Percentiles rank a stretch among this genome's conserved stretches.
Conservation (phyloP, 2,797 vertebrate species). For the Paguma larvata region DNA sequence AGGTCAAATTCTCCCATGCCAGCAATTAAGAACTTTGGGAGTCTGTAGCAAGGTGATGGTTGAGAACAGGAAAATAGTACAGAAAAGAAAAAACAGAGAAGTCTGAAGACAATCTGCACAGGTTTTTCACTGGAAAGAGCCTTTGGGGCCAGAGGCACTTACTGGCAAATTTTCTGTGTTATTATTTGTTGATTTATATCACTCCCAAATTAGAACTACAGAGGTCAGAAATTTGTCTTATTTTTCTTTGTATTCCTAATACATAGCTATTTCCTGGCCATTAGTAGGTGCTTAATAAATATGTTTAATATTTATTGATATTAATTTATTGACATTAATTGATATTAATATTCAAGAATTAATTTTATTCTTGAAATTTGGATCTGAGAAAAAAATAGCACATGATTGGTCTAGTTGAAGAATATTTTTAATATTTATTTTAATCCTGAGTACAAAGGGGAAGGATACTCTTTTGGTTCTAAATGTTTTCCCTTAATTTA, state of each 20-base stretch:
- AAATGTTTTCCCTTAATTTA: background rate
- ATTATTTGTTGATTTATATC: background rate
- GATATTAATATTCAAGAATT: no score
- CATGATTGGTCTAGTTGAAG: background rate
- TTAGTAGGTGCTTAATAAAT: background rate
- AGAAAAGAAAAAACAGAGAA: background rate
- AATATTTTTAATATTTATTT: conserved; percentile 39
- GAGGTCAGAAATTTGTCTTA: background rate
- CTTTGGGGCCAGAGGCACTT: background rate
- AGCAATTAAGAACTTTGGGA: background rate
- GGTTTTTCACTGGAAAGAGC: background rate
- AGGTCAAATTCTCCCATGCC: background rate
- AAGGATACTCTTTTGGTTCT: background rate
- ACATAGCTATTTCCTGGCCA: background rate
- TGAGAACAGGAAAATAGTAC: background rate
- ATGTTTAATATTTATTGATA: no score
- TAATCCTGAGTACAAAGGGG: conserved; percentile 22
- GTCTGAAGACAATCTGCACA: background rate
- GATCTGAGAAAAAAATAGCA: background rate
- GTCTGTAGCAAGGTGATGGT: background rate
- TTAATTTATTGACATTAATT: no score
- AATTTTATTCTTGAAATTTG: conserved; percentile 49
- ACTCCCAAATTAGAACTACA: background rate
- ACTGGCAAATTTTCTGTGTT: background rate
- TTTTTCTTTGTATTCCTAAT: conserved; percentile 31